Evolutionary conservation across 2,113 vertebrate species (phyloP).

Genomic region (Aphyosemion australe): DNA sequence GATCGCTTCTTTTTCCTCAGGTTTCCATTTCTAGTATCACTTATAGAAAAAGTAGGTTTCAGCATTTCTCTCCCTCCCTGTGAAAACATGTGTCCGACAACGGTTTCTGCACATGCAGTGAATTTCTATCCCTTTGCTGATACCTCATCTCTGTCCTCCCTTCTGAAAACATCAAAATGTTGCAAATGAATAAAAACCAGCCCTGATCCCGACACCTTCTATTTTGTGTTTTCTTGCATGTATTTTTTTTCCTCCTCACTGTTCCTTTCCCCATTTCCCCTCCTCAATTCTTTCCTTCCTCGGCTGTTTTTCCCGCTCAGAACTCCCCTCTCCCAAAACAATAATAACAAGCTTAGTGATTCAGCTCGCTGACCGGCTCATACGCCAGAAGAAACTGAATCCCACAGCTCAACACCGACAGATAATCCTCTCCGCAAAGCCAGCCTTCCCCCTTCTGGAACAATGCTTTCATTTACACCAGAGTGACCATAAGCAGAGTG

Average conservation of each 20-base stretch:
- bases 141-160: conserved; percentile 33
- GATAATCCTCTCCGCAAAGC: conserved; percentile 74
- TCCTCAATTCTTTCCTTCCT: conserved; percentile 19
- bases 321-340: conserved; percentile 64
- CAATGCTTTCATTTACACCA: conserved; percentile 73
- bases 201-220: background rate
- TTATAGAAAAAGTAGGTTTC: conserved; percentile 25
- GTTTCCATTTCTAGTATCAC: conserved; percentile 37
- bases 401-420: conserved; percentile 70
- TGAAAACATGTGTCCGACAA: conserved; percentile 43
- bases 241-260: background rate
- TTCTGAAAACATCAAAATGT: conserved; percentile 40
- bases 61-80: conserved; percentile 42
- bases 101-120: conserved; percentile 53
- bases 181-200: conserved; percentile 4
- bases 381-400: conserved; percentile 68
- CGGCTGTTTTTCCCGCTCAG: conserved; percentile 6
- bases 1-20: conserved; percentile 44
- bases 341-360: conserved; percentile 75
- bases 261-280: conserved; percentile 1
- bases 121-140: conserved; percentile 49
- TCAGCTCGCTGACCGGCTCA: conserved; percentile 74
- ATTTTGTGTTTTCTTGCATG: background rate
- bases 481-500: conserved; percentile 52
- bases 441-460: conserved; percentile 64